Evolutionary conservation across 1,140 invertebrate species (phyloP).

Genomic region (Nasonia longicornis): DNA sequence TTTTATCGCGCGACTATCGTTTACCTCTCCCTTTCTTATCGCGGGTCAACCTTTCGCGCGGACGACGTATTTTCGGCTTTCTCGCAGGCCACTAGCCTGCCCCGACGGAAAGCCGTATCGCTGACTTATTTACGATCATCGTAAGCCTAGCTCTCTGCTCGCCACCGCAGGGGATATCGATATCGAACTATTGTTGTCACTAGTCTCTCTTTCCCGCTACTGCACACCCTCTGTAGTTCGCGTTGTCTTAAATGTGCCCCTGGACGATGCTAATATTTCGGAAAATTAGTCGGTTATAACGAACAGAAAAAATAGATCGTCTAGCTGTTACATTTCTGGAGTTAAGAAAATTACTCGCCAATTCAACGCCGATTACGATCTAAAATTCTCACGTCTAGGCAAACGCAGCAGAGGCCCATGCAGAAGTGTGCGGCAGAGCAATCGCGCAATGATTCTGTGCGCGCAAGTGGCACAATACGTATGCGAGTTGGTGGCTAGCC

Average conservation of each 20-base stretch:
- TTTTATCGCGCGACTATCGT: constrained; percentile 47
- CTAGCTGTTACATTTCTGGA: too few relatives aligned
- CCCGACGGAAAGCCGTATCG: constrained; percentile 56
- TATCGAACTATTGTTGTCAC: constrained; percentile 48
- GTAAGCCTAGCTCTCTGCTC: constrained; percentile 59
- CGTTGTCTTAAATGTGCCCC: neutral
- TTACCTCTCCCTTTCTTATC: constrained; percentile 14
- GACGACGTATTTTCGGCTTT: constrained; percentile 12
- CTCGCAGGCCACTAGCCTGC: neutral
- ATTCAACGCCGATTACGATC: too few relatives aligned
- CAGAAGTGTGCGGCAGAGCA: neutral
- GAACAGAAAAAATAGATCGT: too few relatives aligned
- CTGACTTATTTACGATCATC: constrained; percentile 63
- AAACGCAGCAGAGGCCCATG: neutral
- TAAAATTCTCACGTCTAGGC: too few relatives aligned
- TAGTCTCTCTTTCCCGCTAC: neutral
- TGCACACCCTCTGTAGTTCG: neutral
- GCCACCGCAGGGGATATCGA: constrained; percentile 57
- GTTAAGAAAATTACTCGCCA: too few relatives aligned
- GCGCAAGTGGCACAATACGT: constrained; percentile 19
- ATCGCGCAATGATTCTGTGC: constrained; percentile 2
- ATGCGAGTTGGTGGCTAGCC: neutral
- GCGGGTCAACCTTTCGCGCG: constrained; percentile 17
- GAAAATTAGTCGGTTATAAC: too few relatives aligned
- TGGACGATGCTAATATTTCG: neutral